Conservation (phyloP, 1,140 invertebrate genomes). For the Sipha flava region DNA sequence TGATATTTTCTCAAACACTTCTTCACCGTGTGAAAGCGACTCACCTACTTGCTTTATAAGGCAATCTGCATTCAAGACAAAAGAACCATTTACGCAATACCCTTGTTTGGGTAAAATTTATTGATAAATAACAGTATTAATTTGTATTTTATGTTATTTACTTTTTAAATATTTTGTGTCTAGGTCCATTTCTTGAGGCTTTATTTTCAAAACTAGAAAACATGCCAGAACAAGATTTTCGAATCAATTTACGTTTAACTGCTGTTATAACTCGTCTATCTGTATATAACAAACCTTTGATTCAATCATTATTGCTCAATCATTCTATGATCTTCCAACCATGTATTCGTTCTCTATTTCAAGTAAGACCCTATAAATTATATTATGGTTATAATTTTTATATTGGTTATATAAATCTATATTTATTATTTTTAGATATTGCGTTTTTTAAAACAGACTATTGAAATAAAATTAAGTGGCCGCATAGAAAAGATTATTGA, state of each 20-base stretch:
- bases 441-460: conserved; percentile 73
- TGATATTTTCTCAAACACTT: conserved; percentile 25
- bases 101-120: background rate
- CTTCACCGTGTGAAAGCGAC: conserved; percentile 34
- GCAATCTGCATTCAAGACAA: background rate
- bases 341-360: conserved; percentile 79
- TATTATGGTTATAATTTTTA: conserved; percentile 29
- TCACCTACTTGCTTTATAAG: conserved; percentile 4
- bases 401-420: background rate
- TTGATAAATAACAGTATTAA: background rate
- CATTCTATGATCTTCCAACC: conserved; percentile 79
- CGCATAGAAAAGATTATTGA: conserved; percentile 59
- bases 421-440: conserved; percentile 54
- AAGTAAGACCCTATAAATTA: conserved; percentile 51
- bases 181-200: conserved; percentile 75
- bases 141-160: background rate
- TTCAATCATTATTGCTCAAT: conserved; percentile 79
- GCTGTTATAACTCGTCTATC: conserved; percentile 77
- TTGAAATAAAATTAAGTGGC: conserved; percentile 67
- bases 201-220: conserved; percentile 74
- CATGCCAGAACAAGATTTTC: conserved; percentile 75
- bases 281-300: conserved; percentile 75
- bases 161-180: conserved; percentile 18
- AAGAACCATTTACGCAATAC: background rate
- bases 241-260: conserved; percentile 80